Evolutionary conservation across 2,888 invertebrate genomes (phyloP), one percentile per base, ranked within the genome.

Genomic region (Limenitis arthemis): DNA sequence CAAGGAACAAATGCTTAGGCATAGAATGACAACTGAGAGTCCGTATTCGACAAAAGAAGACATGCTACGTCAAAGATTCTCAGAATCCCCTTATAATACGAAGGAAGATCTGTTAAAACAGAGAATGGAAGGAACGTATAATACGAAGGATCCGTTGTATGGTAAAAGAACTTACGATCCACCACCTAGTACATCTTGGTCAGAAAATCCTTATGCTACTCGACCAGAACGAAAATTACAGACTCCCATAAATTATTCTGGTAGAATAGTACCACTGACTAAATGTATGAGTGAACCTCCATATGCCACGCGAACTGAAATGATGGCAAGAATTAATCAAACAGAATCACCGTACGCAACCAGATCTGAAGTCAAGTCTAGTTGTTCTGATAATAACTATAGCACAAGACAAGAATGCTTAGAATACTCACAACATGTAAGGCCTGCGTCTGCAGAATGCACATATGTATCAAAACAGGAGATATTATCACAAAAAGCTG

Each of bases 281-380:
- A 86, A 86, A 69, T 84, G 82, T 64, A 77, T 85, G 79, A 86
- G 86, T 63, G 86, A 86, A 61, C 86, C 86, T 47, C 86, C 86
- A 0, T 85, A 86, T 59, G 77, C 77, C 31, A 77, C 79, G 44
- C 75, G 81, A 67, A 73, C 75, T 20, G 86, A 86, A 69, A 86
- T 85, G 86, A 73, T 85, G 69, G 70, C 75, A 4, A 73, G 86
- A 59, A 55, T 82, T 34, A 67, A 69, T 8, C 81, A 81, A 59
- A 72, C 75, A 5, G 85, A 85, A 57, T 80, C 81, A 32, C 80
- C 81, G 30, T 84, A 85, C 37, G 72, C 74, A 30, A 74, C 77
- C 46, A 69, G 82, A 54, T 65, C 77, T 30, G 84, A 85, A 72
- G 72, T 84, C 1, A 77, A 81, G 64, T 84, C 85, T 6, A 83